Evolutionary conservation across 2,888 invertebrate species (phyloP), one percentile per base, ranked within the genome.

Genomic region (Drosophila hamatofila): DNA sequence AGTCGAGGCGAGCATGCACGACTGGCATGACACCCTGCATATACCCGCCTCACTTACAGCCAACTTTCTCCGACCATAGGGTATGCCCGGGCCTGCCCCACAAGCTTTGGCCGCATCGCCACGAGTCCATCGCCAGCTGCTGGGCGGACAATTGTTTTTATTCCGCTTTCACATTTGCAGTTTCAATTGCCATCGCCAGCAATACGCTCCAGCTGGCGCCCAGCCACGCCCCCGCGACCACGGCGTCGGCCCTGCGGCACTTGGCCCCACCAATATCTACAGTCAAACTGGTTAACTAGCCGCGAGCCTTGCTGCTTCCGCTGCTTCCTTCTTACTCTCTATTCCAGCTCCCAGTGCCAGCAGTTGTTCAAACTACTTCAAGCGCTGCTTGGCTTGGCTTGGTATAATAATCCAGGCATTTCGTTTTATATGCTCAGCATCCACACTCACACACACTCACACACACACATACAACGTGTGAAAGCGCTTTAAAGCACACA

Each of bases 251-350:
- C 60, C 55, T 37, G 35, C 30, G 33, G 52, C 75, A 55, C 44
- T 42, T 61, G 56, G 56, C 64, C 46, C 30, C 55, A 30, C 39
- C 60, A 69, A 55, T 60, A 52, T 73, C 70, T 49, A 56, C 55
- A 77, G 76, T 70, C 78, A 69, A 76, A 56, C 56, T 78, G 69
- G 57, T 71, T 67, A 78, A 62, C 71, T 66, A 33, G 46, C 70
- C 56, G 59, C 68, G 68, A 27, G 59, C 57, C 21, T 58, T 37
- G 52, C 44, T 39, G 41, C 33, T 30, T 52, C 33, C 18, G 12
- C 48, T 49, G 55, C 35, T 27, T 37, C 56, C 37, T 35, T 8
- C 58, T 37, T 39, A 14, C 18, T n/a, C 25, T 21, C 25, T 21
- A 39, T 35, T 54, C 27, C 49, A 35, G 57, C 30, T 71, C n/a